Conservation (phyloP, 2,797 vertebrate genomes). For the Champsocephalus esox region DNA sequence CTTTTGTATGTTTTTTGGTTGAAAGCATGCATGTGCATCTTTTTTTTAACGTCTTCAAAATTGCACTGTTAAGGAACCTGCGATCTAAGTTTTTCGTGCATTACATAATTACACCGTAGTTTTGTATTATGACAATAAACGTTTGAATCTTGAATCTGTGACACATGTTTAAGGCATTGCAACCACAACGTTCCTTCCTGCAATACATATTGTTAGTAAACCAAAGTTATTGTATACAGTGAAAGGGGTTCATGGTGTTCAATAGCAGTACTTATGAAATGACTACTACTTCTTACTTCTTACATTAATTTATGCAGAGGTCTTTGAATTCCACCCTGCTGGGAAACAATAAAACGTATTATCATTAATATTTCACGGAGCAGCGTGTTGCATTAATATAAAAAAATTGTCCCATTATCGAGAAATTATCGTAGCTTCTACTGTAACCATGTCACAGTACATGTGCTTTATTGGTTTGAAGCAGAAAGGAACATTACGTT, state of each 20-base stretch:
- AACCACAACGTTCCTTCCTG: background rate
- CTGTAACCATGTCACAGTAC: constrained; percentile 11
- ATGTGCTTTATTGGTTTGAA: constrained; percentile 25
- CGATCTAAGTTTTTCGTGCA: too few species aligned
- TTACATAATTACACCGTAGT: too few species aligned
- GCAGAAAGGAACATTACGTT: constrained; percentile 2
- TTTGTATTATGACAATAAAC: too few species aligned
- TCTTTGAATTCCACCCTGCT: background rate
- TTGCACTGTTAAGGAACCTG: too few species aligned
- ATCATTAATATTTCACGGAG: background rate
- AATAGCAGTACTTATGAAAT: background rate
- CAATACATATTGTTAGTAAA: background rate
- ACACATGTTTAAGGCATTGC: background rate
- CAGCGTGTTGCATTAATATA: background rate
- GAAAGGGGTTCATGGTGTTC: background rate
- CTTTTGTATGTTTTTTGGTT: background rate
- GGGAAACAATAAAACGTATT: background rate
- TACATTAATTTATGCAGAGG: background rate
- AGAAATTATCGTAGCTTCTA: constrained; percentile 9
- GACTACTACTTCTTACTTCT: background rate
- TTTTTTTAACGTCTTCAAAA: too few species aligned
- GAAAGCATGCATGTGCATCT: background rate
- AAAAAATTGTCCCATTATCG: constrained; percentile 14
- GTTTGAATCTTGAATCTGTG: background rate
- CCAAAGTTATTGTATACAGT: background rate